Evolutionary conservation across 2,113 vertebrate genomes (phyloP), one percentile per base, ranked within the genome.

Genomic region (Petaurus breviceps): DNA sequence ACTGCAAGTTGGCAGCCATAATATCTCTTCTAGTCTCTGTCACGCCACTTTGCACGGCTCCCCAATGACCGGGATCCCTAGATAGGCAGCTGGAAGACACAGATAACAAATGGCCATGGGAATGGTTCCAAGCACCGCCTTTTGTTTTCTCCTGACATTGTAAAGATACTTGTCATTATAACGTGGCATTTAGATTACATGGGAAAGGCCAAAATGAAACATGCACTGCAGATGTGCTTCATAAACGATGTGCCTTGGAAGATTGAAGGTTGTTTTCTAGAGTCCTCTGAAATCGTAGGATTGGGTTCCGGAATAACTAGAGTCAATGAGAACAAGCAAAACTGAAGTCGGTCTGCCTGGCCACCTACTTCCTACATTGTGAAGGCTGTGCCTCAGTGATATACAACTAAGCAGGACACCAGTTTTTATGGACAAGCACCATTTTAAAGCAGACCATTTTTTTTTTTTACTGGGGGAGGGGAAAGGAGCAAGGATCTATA

Each of bases 141-240:
- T 49, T 93, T 55, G 92, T 94, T 95, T 96, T 97, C 54, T 28
- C 57, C 61, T 96, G 91, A 23, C 11, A 6, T 55, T 94, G 37
- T 14, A 90, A 97, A 94, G 22, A n/a, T 90, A 26, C 0, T 93
- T 93, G 8, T 26, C 55, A 91, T 94, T 91, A 47, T 91, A 52
- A 68, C 90, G 51, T 91, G 90, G 49, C 77, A 54, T 10, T 95
- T 14, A 51, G 92, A 37, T 89, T 68, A 57, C 26, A 54, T 57
- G 93, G 7, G 89, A 57, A 12, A 12, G 0, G 77, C 54, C 28
- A 89, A 93, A 94, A 24, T 89, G 77, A 96, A 96, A 90, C 93
- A 51, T 9, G 26, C 24, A 14, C 94, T 77, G 90, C 52, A 93
- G 92, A 47, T 53, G 22, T 77, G 50, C 43, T 68, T 93, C 90